Percentiles rank a stretch among this genome's conserved stretches.
phyloP scores from a whole-genome alignment of 2,888 invertebrate genomes.

The Callyntrura sp. region DNA sequence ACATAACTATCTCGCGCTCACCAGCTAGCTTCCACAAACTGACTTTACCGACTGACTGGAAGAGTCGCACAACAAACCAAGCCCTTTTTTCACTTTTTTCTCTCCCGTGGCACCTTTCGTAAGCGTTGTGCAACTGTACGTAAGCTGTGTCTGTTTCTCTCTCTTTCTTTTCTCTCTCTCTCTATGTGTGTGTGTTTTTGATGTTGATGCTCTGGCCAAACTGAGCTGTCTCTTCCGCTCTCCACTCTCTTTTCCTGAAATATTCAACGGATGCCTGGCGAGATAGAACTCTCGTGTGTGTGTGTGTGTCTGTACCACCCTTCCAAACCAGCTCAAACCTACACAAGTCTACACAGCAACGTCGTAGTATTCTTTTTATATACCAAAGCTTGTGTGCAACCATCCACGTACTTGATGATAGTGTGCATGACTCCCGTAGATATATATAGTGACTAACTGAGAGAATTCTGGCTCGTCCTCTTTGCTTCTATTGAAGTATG shows the following conservation, averaged over 20 bases:
- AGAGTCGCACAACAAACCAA: neutral
- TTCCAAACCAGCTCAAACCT: conserved; percentile 5
- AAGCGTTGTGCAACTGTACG: neutral
- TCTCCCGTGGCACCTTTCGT: neutral
- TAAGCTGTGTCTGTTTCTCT: neutral
- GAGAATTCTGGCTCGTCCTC: no score
- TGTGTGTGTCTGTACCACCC: conserved; percentile 4
- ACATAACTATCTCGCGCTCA: neutral
- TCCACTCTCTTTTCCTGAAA: conserved; percentile 69
- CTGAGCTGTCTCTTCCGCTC: conserved; percentile 72
- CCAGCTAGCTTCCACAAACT: neutral
- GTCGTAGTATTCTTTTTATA: neutral
- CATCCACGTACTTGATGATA: neutral
- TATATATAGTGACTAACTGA: no score
- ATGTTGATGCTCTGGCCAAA: conserved; percentile 71
- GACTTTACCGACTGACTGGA: neutral
- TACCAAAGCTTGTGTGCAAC: neutral
- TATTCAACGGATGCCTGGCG: conserved; percentile 60
- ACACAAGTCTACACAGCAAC: neutral
- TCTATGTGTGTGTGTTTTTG: conserved; percentile 59
- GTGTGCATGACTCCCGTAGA: no score
- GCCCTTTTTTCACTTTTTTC: neutral
- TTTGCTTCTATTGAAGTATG: no score
- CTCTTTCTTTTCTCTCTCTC: no score
- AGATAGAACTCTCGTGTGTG: conserved; percentile 7